Conservation (phyloP, 2,113 vertebrate species). For the Nycticorax nycticorax region DNA sequence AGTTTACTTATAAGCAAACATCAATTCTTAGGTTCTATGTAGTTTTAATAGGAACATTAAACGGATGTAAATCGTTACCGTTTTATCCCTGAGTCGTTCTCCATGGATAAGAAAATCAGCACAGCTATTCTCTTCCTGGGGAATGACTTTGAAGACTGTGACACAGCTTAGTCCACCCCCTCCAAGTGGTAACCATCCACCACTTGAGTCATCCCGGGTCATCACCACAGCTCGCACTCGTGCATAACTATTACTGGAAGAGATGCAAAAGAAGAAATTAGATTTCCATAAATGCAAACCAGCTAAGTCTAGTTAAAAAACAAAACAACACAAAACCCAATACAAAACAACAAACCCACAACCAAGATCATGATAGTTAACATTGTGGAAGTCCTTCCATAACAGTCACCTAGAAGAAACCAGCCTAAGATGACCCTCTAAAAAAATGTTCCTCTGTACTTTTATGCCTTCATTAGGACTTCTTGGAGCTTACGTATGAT, state of each 20-base stretch:
- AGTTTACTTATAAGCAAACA: neutral
- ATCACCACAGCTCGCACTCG: constrained; percentile 99
- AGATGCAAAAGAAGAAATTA: constrained; percentile 68
- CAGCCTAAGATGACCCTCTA: neutral
- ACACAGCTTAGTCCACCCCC: constrained; percentile 96
- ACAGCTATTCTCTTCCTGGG: constrained; percentile 87
- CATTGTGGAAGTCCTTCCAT: neutral
- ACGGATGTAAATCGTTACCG: constrained; percentile 79
- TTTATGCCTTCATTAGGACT: constrained; percentile 2
- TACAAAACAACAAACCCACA: neutral
- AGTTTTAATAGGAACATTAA: neutral
- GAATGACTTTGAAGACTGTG: constrained; percentile 93
- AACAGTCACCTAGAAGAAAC: constrained; percentile 9
- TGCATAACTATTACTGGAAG: constrained; percentile 94
- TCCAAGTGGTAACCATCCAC: constrained; percentile 96
- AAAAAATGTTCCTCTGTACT: neutral
- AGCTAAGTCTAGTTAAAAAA: neutral
- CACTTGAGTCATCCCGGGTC: constrained; percentile 99
- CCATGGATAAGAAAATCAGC: constrained; percentile 96
- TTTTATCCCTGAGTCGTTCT: constrained; percentile 98
- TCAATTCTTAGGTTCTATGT: neutral
- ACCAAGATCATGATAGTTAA: neutral
- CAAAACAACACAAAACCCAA: neutral
- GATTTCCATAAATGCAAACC: constrained; percentile 63
- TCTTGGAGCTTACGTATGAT: neutral